These are phyloP conservation scores for Aporophyla nigra DNA, from an alignment of 2,888 invertebrate species.

Conservation along the genomic window DNA sequence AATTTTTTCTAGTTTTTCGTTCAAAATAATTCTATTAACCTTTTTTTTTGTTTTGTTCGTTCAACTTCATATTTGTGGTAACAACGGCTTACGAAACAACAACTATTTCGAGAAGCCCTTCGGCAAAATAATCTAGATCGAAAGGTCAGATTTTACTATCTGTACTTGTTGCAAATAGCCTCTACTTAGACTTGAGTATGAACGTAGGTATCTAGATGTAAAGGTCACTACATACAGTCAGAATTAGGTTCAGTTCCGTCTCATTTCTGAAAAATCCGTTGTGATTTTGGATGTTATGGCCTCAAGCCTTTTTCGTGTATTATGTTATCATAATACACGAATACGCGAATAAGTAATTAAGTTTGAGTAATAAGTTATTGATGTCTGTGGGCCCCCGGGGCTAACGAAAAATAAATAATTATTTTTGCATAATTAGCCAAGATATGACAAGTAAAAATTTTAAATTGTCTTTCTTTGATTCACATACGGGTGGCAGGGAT, in stretches of 20 bases:
- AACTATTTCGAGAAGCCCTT: conserved; percentile 36
- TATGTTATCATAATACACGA: too few relatives aligned
- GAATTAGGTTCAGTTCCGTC: not conserved
- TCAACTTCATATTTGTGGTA: conserved; percentile 20
- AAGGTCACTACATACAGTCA: not conserved
- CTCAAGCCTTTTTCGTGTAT: not conserved
- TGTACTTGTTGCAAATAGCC: conserved; percentile 43
- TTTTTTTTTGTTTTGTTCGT: conserved; percentile 10
- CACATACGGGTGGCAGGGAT: not conserved
- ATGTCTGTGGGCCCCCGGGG: too few relatives aligned
- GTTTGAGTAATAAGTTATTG: too few relatives aligned
- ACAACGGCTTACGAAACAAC: conserved; percentile 31
- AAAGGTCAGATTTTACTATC: conserved; percentile 64
- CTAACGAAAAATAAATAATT: not conserved
- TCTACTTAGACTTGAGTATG: conserved; percentile 38
- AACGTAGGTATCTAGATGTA: conserved; percentile 1
- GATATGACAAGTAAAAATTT: too few relatives aligned
- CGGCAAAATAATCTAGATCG: conserved; percentile 54
- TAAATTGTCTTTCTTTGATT: not conserved
- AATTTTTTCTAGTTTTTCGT: not conserved
- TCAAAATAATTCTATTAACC: not conserved
- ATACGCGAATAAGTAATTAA: too few relatives aligned
- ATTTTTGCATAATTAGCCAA: not conserved
- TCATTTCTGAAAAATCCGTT: not conserved
- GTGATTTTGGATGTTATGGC: not conserved